phyloP scores from a whole-genome alignment of 2,113 vertebrate species.

The Macaca nemestrina region DNA sequence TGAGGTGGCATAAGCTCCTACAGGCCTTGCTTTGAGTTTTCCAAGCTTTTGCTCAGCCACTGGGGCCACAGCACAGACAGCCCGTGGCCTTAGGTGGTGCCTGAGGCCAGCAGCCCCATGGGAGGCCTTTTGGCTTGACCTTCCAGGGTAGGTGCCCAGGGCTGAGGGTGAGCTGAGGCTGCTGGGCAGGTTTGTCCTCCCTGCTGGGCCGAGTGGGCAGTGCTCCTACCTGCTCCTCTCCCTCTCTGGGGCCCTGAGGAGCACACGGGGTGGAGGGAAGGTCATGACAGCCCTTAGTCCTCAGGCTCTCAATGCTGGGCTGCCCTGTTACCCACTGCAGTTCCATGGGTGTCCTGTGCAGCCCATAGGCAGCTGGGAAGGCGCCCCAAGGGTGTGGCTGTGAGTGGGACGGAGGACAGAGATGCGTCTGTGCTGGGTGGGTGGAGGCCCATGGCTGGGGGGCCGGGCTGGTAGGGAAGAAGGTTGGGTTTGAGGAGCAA shows the following conservation, averaged over 20 bases:
- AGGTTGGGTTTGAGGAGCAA: background rate
- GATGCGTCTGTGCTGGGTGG: background rate
- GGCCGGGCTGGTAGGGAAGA: background rate
- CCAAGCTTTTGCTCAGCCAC: background rate
- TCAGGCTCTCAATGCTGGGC: background rate
- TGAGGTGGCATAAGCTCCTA: background rate
- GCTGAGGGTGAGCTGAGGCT: background rate
- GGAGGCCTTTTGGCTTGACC: background rate
- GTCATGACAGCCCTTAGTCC: background rate
- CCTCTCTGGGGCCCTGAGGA: background rate
- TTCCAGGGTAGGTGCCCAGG: too few species aligned
- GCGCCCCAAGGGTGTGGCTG: too few species aligned
- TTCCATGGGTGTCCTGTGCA: background rate
- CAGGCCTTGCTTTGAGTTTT: rapidly evolving
- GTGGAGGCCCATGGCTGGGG: background rate
- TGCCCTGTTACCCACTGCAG: background rate
- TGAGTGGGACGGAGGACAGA: background rate
- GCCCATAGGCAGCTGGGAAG: background rate
- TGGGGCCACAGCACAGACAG: background rate
- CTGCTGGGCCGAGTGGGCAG: rapidly evolving
- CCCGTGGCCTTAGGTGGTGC: background rate
- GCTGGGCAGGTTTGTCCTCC: too few species aligned
- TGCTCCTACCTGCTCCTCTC: background rate
- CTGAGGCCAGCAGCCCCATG: background rate
- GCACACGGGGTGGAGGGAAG: background rate